These are phyloP conservation scores for Parascotia fuliginaria DNA, from an alignment of 2,888 invertebrate genomes.

Conservation along the genomic window DNA sequence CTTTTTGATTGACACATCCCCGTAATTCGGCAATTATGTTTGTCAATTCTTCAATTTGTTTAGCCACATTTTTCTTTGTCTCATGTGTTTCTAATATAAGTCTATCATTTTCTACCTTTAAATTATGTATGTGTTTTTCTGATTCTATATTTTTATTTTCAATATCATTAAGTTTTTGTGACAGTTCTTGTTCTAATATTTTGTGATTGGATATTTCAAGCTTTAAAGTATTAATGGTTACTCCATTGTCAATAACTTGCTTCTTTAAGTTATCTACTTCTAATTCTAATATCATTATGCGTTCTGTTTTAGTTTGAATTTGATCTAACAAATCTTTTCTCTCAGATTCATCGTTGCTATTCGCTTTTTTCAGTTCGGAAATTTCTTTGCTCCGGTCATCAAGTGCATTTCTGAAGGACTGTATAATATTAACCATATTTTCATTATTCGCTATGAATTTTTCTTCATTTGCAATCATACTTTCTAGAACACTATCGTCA, in stretches of 20 bases:
- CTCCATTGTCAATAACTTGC: conserved; percentile 47
- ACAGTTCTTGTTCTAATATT: conserved; percentile 47
- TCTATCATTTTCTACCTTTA: conserved; percentile 49
- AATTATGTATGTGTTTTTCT: conserved; percentile 39
- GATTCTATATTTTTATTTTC: conserved; percentile 43
- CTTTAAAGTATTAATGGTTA: conserved; percentile 51
- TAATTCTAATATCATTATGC: conserved; percentile 35
- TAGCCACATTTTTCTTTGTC: conserved; percentile 40
- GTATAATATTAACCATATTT: conserved; percentile 70
- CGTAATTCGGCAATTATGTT: conserved; percentile 47
- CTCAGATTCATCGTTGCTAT: conserved; percentile 14
- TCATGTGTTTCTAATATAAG: conserved; percentile 37
- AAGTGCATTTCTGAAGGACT: conserved; percentile 62
- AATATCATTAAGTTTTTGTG: conserved; percentile 40
- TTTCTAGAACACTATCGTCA: conserved; percentile 57
- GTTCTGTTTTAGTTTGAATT: conserved; percentile 47
- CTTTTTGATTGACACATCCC: conserved; percentile 49
- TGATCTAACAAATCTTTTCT: conserved; percentile 40
- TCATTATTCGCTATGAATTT: conserved; percentile 72
- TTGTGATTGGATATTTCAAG: conserved; percentile 46
- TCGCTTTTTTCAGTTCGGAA: conserved; percentile 49
- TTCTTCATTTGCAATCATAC: conserved; percentile 69
- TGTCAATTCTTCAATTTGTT: conserved; percentile 42
- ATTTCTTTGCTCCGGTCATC: conserved; percentile 64
- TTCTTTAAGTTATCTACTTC: conserved; percentile 38